Conservation (phyloP, 2,113 vertebrate species). For the Sminthopsis crassicaudata region DNA sequence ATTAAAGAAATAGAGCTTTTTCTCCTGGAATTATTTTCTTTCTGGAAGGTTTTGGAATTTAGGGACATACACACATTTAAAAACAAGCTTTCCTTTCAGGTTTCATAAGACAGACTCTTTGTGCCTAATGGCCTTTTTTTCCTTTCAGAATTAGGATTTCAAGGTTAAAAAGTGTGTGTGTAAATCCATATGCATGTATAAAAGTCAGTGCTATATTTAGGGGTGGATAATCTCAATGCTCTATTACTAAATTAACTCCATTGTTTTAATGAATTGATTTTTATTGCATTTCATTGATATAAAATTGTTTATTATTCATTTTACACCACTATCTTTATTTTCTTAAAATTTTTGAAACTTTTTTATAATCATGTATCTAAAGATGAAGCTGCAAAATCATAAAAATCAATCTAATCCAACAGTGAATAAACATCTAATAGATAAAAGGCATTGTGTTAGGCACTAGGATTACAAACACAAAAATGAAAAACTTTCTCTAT, state of each 20-base stretch:
- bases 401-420: background rate
- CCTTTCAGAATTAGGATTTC: constrained; percentile 36
- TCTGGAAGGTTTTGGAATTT: constrained; percentile 25
- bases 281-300: constrained; percentile 47
- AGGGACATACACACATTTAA: constrained; percentile 34
- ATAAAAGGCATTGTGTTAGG: background rate
- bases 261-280: background rate
- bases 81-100: background rate
- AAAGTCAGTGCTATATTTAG: constrained; percentile 43
- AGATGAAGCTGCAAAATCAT: background rate
- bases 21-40: constrained; percentile 29
- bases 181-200: background rate
- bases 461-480: background rate
- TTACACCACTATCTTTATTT: background rate
- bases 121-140: background rate
- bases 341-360: background rate
- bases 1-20: background rate
- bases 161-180: constrained; percentile 24
- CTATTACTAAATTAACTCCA: constrained; percentile 43
- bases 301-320: constrained; percentile 18
- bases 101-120: constrained; percentile 38
- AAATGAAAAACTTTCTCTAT: background rate
- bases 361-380: background rate
- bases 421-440: background rate
- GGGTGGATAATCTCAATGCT: background rate